Base-by-base conservation (phyloP, 2,113 vertebrate species). In the Acanthisitta chloris region DNA sequence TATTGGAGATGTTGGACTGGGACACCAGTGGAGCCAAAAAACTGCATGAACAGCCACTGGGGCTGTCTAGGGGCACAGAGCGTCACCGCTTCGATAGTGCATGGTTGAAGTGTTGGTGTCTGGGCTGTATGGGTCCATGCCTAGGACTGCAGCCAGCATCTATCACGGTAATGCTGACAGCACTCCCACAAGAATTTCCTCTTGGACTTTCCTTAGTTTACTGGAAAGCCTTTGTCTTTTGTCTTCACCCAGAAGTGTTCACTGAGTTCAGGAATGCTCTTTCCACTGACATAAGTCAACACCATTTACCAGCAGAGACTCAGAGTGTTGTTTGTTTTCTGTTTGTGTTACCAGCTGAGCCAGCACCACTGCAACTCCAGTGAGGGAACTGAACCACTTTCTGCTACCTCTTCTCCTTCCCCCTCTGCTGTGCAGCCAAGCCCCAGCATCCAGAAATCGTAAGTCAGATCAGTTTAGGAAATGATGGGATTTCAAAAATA, bases 151-250 rank as follows among this genome's bases (percentile, higher is more conserved):
- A 57, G 29, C 34, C 18, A 33, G 19, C n/a, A 34, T 54, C 49
- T 9, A 3, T 69, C 71, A 69, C 1, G 6, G 61, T 33, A 84
- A 81, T 6, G 19, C 29, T 90, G 70, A 91, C 81, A 77, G 45
- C 17, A 42, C 29, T 71, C 29, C 70, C 42, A 29, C 62, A 71
- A 21, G 86, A 92, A 91, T 94, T 77, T 82, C 57, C 74, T 45
- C 23, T 81, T 48, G 45, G 58, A 79, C 62, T 80, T 87, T 76
- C 18, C 17, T 81, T 85, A 11, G 1, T 86, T 85, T 79, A 17
- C 29, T 80, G 55, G 69, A 86, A 95, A 65, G 13, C 21, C 88
- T 90, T 86, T 31, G 21, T 36, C 55, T 86, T 93, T 74, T 71
- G 25, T 65, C 81, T 89, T 92, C 38, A 51, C 33, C 8, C 70